Conservation (phyloP, 2,113 vertebrate species). For the Mus musculus region DNA sequence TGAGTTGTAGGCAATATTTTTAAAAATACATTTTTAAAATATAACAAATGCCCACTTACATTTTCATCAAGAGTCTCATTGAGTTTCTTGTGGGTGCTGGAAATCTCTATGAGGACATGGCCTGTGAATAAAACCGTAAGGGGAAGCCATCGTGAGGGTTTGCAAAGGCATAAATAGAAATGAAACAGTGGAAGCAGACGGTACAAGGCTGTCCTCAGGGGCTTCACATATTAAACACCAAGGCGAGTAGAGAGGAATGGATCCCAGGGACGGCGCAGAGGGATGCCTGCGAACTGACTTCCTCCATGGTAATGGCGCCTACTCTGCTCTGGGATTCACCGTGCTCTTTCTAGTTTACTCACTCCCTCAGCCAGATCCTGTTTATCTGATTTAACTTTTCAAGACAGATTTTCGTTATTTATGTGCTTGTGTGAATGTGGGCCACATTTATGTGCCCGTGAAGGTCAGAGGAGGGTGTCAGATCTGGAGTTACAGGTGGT, state of each 20-base stretch:
- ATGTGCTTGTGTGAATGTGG: neutral
- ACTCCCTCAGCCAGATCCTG: neutral
- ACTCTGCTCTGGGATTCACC: neutral
- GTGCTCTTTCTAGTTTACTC: neutral
- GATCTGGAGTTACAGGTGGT: neutral
- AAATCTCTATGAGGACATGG: conserved; percentile 95
- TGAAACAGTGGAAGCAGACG: neutral
- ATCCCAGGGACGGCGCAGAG: too few species aligned
- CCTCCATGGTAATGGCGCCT: neutral
- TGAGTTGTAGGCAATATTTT: conserved; percentile 35
- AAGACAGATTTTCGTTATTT: neutral
- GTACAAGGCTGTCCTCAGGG: neutral
- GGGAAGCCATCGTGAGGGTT: rapidly evolving
- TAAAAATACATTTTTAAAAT: conserved; percentile 13
- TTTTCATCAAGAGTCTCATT: conserved; percentile 94
- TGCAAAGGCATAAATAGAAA: neutral
- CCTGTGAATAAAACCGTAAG: conserved; percentile 85
- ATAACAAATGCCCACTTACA: conserved; percentile 87
- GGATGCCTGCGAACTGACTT: neutral
- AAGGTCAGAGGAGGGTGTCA: neutral
- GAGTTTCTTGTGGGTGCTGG: conserved; percentile 93
- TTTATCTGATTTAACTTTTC: conserved; percentile 18
- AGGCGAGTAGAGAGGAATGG: neutral
- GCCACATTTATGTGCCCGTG: neutral
- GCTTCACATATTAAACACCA: neutral